Percentiles rank a stretch among this genome's conserved stretches.
Conservation (phyloP, 2,888 invertebrate species). For the Microctonus brassicae region DNA sequence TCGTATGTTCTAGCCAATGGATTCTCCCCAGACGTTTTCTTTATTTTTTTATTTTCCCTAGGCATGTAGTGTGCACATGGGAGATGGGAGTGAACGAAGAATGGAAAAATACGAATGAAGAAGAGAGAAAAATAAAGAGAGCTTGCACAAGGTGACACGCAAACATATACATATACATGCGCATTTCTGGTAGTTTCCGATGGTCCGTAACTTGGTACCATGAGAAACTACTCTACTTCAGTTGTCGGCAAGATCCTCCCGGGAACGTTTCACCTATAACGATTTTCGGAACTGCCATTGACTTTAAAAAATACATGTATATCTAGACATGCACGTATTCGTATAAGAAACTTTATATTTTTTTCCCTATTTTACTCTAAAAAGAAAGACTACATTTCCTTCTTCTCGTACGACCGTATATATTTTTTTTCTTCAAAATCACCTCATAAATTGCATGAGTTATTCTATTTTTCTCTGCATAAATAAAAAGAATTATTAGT, state of each 20-base stretch:
- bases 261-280: conserved; percentile 28
- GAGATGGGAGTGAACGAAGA: not conserved
- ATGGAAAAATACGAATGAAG: not conserved
- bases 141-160: conserved; percentile 1
- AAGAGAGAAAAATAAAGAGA: not conserved
- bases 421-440: not conserved
- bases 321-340: conserved; percentile 26
- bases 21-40: conserved; percentile 39
- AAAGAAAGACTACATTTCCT: not conserved
- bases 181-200: conserved; percentile 13
- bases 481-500: not conserved
- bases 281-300: conserved; percentile 18
- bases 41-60: not conserved
- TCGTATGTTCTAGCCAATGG: conserved; percentile 40
- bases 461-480: not conserved
- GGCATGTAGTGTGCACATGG: not conserved
- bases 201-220: conserved; percentile 14
- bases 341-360: not conserved
- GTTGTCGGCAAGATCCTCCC: conserved; percentile 27
- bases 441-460: not conserved
- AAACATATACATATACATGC: not conserved
- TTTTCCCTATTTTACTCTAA: not conserved
- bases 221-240: conserved; percentile 19
- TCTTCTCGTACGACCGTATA: not conserved
- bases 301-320: conserved; percentile 27